Conservation (phyloP, 2,113 vertebrate species). For the Mormyrus lacerda region DNA sequence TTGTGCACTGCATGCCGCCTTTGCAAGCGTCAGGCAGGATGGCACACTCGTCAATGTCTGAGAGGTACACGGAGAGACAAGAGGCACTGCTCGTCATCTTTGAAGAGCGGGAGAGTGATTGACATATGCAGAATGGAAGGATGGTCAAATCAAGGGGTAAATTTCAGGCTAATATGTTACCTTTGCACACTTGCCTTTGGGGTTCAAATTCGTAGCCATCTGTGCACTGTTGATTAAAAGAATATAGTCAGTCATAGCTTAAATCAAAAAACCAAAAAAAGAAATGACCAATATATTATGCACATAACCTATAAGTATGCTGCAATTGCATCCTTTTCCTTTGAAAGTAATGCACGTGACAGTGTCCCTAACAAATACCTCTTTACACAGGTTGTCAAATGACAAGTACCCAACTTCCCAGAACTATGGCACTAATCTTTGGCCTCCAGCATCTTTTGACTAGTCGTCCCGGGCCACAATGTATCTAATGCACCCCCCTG, state of each 20-base stretch:
- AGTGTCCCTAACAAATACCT: background rate
- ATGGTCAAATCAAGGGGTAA: background rate
- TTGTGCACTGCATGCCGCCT: conserved; percentile 98
- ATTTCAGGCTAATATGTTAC: conserved; percentile 52
- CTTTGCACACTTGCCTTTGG: conserved; percentile 86
- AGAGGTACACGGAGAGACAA: background rate
- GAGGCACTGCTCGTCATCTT: background rate
- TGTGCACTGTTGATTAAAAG: conserved; percentile 77
- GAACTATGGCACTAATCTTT: background rate
- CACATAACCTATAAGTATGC: background rate
- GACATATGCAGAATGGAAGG: background rate
- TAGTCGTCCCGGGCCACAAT: background rate
- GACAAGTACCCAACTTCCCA: background rate
- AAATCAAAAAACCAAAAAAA: background rate
- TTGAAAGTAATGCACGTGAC: background rate
- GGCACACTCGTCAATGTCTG: conserved; percentile 95
- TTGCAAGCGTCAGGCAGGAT: conserved; percentile 88
- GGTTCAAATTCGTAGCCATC: conserved; percentile 93
- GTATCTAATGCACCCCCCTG: background rate
- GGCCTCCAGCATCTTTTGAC: background rate
- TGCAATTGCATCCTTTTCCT: background rate
- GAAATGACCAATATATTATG: background rate
- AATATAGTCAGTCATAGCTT: conserved; percentile 18
- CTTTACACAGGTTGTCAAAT: background rate
- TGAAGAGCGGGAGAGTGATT: background rate